phyloP scores from a whole-genome alignment of 37 sponge, comb jelly and placozoan species.

The Eunapius fragilis region DNA sequence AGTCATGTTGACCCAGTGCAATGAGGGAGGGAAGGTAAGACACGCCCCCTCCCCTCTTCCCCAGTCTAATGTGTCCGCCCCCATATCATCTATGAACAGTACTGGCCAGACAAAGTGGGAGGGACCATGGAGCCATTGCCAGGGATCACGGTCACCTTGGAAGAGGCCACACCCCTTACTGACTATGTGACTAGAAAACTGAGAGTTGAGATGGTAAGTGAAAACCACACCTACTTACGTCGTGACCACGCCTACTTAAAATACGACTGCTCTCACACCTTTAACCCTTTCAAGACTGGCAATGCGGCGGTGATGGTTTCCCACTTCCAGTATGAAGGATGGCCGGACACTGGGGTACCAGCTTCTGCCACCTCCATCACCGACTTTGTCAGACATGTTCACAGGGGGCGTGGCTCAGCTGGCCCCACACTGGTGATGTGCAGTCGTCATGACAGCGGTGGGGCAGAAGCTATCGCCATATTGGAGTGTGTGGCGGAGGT shows the following conservation, averaged over 20 bases:
- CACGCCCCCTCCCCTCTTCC: neutral
- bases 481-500: conserved; percentile 72
- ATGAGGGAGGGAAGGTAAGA: conserved; percentile 51
- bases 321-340: conserved; percentile 78
- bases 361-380: conserved; percentile 78
- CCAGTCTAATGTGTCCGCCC: neutral
- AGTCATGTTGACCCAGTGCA: conserved; percentile 4
- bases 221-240: neutral
- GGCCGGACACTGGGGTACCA: conserved; percentile 92
- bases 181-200: conserved; percentile 74
- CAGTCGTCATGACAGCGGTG: conserved; percentile 82
- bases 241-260: neutral
- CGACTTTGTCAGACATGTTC: conserved; percentile 63
- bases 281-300: neutral
- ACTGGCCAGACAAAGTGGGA: conserved; percentile 83
- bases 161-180: conserved; percentile 49
- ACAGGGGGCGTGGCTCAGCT: conserved; percentile 5
- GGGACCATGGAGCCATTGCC: conserved; percentile 17
- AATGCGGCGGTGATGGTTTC: conserved; percentile 27
- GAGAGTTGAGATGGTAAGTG: conserved; percentile 50
- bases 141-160: conserved; percentile 33
- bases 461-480: conserved; percentile 72
- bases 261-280: neutral
- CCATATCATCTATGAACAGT: conserved; percentile 46
- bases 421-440: conserved; percentile 61